Evolutionary conservation across 2,888 invertebrate species (phyloP).

Genomic region (Tetramorium bicarinatum): DNA sequence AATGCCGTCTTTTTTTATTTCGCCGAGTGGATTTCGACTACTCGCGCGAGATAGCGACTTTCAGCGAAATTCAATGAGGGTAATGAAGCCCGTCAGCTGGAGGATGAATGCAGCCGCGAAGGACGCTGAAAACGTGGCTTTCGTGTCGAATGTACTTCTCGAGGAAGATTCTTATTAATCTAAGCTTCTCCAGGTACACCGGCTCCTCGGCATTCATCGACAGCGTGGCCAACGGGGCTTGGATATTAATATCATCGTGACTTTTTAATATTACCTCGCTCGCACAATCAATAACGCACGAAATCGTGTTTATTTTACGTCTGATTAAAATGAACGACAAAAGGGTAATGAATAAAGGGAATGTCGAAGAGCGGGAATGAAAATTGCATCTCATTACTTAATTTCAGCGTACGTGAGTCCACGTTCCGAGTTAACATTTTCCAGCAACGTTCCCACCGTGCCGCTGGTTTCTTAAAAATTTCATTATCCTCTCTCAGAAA

Average conservation of each 20-base stretch:
- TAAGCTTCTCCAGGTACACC: conserved; percentile 1
- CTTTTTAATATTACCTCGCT: not conserved
- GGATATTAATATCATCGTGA: conserved; percentile 36
- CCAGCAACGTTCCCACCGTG: conserved; percentile 39
- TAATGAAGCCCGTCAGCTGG: conserved; percentile 64
- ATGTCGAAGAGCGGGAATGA: conserved; percentile 37
- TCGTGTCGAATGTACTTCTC: conserved; percentile 50
- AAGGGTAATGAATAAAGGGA: conserved; percentile 21
- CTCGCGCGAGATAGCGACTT: conserved; percentile 47
- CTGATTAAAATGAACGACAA: conserved; percentile 32
- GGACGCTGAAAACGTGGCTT: conserved; percentile 51
- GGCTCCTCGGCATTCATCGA: conserved; percentile 40
- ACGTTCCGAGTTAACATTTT: conserved; percentile 42
- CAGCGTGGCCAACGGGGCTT: conserved; percentile 8
- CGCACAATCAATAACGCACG: not conserved
- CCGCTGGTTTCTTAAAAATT: conserved; percentile 53
- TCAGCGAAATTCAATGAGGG: conserved; percentile 64
- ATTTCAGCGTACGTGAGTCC: conserved; percentile 47
- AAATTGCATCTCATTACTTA: conserved; percentile 56
- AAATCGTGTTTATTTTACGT: conserved; percentile 20
- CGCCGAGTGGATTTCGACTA: conserved; percentile 29
- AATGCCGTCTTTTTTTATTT: conserved; percentile 30
- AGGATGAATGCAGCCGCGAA: conserved; percentile 57
- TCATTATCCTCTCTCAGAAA: conserved; percentile 39
- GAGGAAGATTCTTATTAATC: conserved; percentile 62